A percentile compares a stretch with the other conserved stretches of the same genome.
Evolutionary conservation across 1,140 invertebrate genomes (phyloP).

Genomic region (Drosophila prosaltans): DNA sequence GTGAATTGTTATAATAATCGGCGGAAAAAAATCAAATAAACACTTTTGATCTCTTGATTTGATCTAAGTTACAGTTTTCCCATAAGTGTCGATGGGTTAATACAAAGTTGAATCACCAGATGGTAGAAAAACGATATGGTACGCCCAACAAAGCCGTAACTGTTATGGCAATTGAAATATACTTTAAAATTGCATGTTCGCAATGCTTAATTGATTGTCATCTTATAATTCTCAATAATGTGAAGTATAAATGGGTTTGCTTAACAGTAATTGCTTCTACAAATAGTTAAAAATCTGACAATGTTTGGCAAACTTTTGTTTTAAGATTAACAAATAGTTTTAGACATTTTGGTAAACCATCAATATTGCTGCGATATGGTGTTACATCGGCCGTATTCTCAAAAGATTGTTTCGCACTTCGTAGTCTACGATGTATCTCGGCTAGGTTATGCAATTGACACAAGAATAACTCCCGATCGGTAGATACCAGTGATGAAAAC

Average conservation of each 20-base stretch:
- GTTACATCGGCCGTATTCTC: conserved; percentile 15
- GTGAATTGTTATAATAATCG: no score
- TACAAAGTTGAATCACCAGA: no score
- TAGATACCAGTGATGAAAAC: conserved; percentile 32
- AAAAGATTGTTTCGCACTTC: conserved; percentile 32
- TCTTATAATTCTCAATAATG: no score
- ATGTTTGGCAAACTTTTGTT: conserved; percentile 2
- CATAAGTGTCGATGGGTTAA: no score
- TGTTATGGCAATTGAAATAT: no score
- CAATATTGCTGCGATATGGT: conserved; percentile 20
- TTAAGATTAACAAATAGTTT: conserved; percentile 21
- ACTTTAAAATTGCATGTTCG: no score
- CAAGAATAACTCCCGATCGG: conserved; percentile 22
- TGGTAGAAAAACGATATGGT: no score
- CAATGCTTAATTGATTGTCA: no score
- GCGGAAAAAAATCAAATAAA: no score
- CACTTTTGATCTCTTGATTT: no score
- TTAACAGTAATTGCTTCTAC: not conserved
- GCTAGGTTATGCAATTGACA: conserved; percentile 5
- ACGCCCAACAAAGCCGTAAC: no score
- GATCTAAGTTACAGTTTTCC: no score
- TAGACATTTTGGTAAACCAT: not conserved
- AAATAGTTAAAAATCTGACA: conserved; percentile 16
- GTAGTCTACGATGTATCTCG: conserved; percentile 27
- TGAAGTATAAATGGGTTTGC: not conserved